phyloP scores from a whole-genome alignment of 2,888 invertebrate genomes.

The Eupithecia abbreviata region DNA sequence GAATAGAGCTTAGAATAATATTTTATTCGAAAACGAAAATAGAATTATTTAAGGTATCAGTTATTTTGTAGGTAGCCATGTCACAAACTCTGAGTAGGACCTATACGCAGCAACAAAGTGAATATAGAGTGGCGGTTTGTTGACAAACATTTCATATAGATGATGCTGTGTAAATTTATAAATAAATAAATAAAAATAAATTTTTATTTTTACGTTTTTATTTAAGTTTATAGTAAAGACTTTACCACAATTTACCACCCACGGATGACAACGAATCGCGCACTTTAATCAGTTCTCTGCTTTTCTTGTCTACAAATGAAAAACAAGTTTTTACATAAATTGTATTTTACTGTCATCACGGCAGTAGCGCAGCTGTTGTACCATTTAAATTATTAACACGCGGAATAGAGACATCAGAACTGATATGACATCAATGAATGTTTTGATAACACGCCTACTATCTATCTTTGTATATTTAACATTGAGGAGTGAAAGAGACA shows the following conservation, averaged over 20 bases:
- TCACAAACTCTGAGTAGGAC: background rate
- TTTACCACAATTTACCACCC: background rate
- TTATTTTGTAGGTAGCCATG: background rate
- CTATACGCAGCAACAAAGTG: no score
- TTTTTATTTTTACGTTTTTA: no score
- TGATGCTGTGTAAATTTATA: background rate
- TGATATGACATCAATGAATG: background rate
- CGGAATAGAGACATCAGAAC: background rate
- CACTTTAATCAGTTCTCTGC: slow-evolving; percentile 34
- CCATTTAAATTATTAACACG: background rate
- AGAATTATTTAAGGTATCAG: background rate
- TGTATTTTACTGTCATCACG: slow-evolving; percentile 10
- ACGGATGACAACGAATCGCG: background rate
- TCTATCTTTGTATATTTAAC: background rate
- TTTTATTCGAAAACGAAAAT: background rate
- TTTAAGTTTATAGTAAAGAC: background rate
- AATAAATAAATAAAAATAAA: no score
- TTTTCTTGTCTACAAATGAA: slow-evolving; percentile 27
- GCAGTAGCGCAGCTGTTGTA: slow-evolving; percentile 22
- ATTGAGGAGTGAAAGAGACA: background rate
- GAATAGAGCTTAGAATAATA: background rate
- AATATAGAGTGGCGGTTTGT: no score
- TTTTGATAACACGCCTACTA: background rate
- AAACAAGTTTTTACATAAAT: slow-evolving; percentile 26
- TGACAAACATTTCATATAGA: no score